A percentile compares a stretch with the other conserved stretches of the same genome.
Conservation (phyloP, 2,888 invertebrate species). For the Thereva nobilitata region DNA sequence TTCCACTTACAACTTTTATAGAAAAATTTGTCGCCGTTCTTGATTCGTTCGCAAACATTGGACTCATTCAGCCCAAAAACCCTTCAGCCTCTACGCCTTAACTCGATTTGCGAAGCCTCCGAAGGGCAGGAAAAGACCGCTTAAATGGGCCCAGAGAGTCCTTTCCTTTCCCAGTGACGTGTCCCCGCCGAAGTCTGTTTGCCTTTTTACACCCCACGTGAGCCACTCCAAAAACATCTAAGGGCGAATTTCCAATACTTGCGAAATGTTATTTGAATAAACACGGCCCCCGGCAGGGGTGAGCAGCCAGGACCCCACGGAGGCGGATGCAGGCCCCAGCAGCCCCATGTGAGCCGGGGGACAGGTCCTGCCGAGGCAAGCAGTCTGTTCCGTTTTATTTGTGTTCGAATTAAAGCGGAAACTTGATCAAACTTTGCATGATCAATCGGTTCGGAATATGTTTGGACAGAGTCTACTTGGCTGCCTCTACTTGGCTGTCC, state of each 20-base stretch:
- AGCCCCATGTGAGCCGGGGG: not conserved
- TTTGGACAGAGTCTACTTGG: constrained; percentile 31
- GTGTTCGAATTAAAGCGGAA: constrained; percentile 33
- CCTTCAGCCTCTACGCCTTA: constrained; percentile 25
- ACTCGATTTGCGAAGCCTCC: constrained; percentile 20
- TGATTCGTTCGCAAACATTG: constrained; percentile 33
- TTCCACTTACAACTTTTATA: constrained; percentile 32
- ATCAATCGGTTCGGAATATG: constrained; percentile 33
- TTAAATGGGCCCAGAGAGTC: constrained; percentile 7
- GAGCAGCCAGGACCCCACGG: not conserved
- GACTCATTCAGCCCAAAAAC: constrained; percentile 22
- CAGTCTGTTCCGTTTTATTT: constrained; percentile 27
- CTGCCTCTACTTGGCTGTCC: constrained; percentile 2
- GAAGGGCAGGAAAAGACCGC: constrained; percentile 18
- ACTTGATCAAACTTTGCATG: constrained; percentile 33
- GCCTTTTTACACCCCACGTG: constrained; percentile 17
- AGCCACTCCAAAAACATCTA: constrained; percentile 34
- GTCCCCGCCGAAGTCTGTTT: constrained; percentile 11
- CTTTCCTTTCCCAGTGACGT: constrained; percentile 16
- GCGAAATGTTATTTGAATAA: constrained; percentile 33
- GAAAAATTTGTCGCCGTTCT: constrained; percentile 29
- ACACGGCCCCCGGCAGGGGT: not conserved
- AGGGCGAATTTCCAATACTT: constrained; percentile 33
- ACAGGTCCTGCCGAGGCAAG: not conserved
- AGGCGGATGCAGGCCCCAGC: not conserved